phyloP scores from a whole-genome alignment of 2,888 invertebrate genomes.

The Chironomus riparius region DNA sequence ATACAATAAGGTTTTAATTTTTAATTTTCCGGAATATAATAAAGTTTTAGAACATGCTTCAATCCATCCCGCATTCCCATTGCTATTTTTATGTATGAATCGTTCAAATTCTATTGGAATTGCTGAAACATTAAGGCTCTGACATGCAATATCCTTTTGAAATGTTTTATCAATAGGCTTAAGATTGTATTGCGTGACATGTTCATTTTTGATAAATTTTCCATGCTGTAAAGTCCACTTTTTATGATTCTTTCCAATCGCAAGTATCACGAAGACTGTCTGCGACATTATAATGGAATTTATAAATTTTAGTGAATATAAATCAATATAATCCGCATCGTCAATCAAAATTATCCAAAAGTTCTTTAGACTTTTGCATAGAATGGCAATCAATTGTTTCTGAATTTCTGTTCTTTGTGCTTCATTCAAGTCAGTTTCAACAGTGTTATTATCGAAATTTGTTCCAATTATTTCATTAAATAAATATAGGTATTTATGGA shows the following conservation, averaged over 20 bases:
- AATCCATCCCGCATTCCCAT: constrained; percentile 58
- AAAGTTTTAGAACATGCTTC: constrained; percentile 54
- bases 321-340: constrained; percentile 45
- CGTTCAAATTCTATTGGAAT: constrained; percentile 56
- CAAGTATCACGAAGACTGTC: constrained; percentile 39
- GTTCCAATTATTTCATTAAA: constrained; percentile 47
- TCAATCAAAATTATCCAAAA: constrained; percentile 37
- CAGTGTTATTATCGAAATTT: constrained; percentile 37
- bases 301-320: constrained; percentile 47
- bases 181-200: constrained; percentile 40
- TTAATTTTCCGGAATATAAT: constrained; percentile 46
- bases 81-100: constrained; percentile 52
- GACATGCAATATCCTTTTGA: constrained; percentile 54
- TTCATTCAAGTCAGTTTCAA: no score
- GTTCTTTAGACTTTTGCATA: constrained; percentile 29
- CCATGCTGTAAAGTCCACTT: constrained; percentile 12
- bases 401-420: no score
- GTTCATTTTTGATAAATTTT: constrained; percentile 32
- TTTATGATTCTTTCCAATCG: constrained; percentile 30
- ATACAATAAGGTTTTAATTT: constrained; percentile 29
- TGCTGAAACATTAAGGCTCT: constrained; percentile 52
- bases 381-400: not conserved
- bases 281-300: constrained; percentile 43
- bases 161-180: constrained; percentile 49
- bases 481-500: constrained; percentile 41